These are phyloP conservation scores for Dolichopus griseipennis DNA, from an alignment of 2,888 invertebrate genomes.

Conservation along the genomic window DNA sequence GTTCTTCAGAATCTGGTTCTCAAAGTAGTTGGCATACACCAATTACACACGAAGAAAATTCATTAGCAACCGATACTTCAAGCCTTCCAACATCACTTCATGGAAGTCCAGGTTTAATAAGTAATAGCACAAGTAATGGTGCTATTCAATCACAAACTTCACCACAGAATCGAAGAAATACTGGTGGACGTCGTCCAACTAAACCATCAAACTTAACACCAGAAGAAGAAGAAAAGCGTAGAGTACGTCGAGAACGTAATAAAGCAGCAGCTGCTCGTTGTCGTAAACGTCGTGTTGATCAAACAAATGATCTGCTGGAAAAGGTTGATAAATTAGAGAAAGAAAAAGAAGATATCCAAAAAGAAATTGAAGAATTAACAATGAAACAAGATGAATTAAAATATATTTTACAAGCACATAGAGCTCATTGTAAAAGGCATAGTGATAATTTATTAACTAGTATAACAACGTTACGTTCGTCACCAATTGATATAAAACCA, in stretches of 20 bases:
- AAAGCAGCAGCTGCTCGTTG: conserved; percentile 97
- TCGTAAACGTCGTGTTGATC: conserved; percentile 90
- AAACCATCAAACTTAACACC: conserved; percentile 67
- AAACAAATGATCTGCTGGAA: conserved; percentile 80
- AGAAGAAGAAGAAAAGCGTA: conserved; percentile 86
- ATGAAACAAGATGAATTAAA: conserved; percentile 70
- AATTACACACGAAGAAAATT: conserved; percentile 34
- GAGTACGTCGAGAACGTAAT: conserved; percentile 83
- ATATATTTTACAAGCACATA: conserved; percentile 70
- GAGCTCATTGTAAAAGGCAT: conserved; percentile 56
- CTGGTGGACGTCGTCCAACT: conserved; percentile 77
- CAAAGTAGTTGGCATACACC: conserved; percentile 38
- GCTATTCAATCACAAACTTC: conserved; percentile 29
- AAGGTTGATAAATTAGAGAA: conserved; percentile 78
- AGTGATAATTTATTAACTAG: conserved; percentile 29
- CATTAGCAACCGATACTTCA: conserved; percentile 40
- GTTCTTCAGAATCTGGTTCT: conserved; percentile 39
- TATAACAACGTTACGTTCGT: conserved; percentile 18
- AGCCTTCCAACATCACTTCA: conserved; percentile 27
- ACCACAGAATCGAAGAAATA: conserved; percentile 49
- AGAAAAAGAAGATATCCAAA: conserved; percentile 69
- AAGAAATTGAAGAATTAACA: conserved; percentile 69
- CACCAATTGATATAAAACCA: conserved; percentile 41
- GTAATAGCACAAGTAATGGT: conserved; percentile 14
- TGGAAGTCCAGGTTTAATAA: conserved; percentile 20